phyloP scores from a whole-genome alignment of 2,113 vertebrate species.

The Sigmodon hispidus region DNA sequence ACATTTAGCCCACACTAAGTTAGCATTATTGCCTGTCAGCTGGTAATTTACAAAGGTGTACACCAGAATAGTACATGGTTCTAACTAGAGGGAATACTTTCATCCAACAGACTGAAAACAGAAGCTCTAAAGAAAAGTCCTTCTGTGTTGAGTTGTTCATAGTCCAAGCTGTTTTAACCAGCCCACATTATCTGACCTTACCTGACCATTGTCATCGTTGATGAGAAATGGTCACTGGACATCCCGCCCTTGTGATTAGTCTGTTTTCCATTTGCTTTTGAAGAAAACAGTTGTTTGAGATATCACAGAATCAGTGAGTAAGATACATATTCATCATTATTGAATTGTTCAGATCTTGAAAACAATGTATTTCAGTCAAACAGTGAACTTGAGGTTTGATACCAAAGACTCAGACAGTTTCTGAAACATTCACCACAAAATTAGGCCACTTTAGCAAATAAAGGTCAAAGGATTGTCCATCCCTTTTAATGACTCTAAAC shows the following conservation, averaged over 20 bases:
- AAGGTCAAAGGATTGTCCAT: not conserved
- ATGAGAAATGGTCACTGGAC: slow-evolving; percentile 19
- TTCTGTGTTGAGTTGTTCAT: slow-evolving; percentile 16
- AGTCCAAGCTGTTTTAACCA: not conserved
- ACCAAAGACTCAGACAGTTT: not conserved
- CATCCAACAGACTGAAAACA: slow-evolving; percentile 56
- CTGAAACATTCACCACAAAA: not conserved
- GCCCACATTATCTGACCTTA: not conserved
- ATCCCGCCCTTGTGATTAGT: not conserved
- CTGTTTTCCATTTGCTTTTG: slow-evolving; percentile 55
- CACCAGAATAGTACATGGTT: slow-evolving; percentile 23
- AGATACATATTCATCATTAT: not conserved
- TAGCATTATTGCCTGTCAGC: slow-evolving; percentile 43
- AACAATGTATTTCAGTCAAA: not conserved
- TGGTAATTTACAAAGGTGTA: slow-evolving; percentile 36
- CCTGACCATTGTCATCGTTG: not conserved
- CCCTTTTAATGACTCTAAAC: not conserved
- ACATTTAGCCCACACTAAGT: slow-evolving; percentile 25
- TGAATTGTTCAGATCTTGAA: not conserved
- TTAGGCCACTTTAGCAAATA: not conserved
- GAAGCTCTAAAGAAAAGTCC: slow-evolving; percentile 44
- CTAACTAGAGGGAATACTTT: slow-evolving; percentile 38
- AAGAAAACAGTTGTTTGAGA: not conserved
- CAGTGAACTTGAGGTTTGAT: not conserved
- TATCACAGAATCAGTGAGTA: not conserved